A percentile compares a stretch with the other conserved stretches of the same genome.
Evolutionary conservation across 1,140 invertebrate genomes (phyloP).

Genomic region (Holcopasites calliopsidis): DNA sequence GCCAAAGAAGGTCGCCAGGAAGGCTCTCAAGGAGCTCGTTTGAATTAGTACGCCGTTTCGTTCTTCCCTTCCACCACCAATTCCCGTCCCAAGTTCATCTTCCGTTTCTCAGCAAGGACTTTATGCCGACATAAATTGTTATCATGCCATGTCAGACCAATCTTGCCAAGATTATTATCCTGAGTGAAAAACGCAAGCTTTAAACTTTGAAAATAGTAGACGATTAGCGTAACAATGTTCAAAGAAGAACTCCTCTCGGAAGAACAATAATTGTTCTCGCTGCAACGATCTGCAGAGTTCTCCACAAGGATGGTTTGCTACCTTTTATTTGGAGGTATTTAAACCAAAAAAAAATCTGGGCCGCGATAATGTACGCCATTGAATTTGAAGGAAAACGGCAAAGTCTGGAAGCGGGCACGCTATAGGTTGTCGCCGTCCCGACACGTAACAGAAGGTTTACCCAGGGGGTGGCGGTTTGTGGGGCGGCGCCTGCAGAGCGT

Average conservation of each 20-base stretch:
- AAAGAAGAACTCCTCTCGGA: neutral
- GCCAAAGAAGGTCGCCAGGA: constrained; percentile 37
- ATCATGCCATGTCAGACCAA: too few relatives aligned
- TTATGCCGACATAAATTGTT: neutral
- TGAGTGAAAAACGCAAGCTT: too few relatives aligned
- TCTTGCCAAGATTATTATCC: too few relatives aligned
- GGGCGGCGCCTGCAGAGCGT: constrained; percentile 28
- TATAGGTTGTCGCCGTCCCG: constrained; percentile 25
- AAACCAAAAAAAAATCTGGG: neutral
- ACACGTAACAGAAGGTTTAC: constrained; percentile 43
- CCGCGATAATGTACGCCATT: constrained; percentile 9
- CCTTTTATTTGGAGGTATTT: neutral
- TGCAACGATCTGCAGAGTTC: too few relatives aligned
- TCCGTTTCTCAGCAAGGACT: neutral
- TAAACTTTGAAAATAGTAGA: too few relatives aligned
- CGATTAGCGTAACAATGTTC: too few relatives aligned
- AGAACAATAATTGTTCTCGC: neutral
- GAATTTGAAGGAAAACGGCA: constrained; percentile 16
- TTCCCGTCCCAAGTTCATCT: neutral
- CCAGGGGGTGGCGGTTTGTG: constrained; percentile 36
- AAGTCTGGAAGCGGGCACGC: constrained; percentile 3
- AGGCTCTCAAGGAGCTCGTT: constrained; percentile 28
- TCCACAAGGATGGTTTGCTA: neutral
- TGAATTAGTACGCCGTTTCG: constrained; percentile 29
- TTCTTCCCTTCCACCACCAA: neutral